A percentile compares a stretch with the other conserved stretches of the same genome.
Conservation (phyloP, 2,888 invertebrate species). For the Heliconius sara region DNA sequence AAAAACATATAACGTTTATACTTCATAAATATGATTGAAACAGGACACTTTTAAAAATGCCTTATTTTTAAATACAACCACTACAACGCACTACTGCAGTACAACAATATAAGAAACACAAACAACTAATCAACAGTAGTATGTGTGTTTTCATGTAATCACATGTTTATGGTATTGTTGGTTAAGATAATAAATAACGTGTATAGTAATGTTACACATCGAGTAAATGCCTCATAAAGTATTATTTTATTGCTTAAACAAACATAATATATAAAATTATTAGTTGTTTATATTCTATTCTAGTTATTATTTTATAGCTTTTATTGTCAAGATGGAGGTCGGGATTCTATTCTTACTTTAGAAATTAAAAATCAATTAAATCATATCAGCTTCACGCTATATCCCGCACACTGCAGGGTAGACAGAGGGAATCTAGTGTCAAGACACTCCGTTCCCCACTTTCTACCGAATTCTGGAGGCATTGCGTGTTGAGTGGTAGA, state of each 20-base stretch:
- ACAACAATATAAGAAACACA: conserved; percentile 19
- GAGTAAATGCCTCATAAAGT: conserved; percentile 10
- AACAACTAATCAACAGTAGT: conserved; percentile 30
- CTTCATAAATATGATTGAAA: background rate
- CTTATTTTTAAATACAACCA: background rate
- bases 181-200: conserved; percentile 33
- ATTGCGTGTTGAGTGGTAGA: too few species aligned
- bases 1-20: too few species aligned
- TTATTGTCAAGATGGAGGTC: background rate
- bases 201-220: conserved; percentile 18
- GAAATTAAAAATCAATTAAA: too few species aligned
- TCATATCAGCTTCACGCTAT: too few species aligned
- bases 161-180: conserved; percentile 33
- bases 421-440: too few species aligned
- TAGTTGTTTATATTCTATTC: background rate
- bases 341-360: background rate
- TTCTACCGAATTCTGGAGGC: too few species aligned
- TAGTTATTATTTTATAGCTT: background rate
- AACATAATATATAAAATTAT: background rate
- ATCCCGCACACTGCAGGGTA: too few species aligned
- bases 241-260: conserved; percentile 3
- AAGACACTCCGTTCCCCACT: too few species aligned
- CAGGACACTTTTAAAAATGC: background rate
- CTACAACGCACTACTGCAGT: background rate
- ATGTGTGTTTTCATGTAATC: conserved; percentile 33